Base-by-base conservation (phyloP, 2,888 invertebrate genomes). In the Pyrgus malvae region DNA sequence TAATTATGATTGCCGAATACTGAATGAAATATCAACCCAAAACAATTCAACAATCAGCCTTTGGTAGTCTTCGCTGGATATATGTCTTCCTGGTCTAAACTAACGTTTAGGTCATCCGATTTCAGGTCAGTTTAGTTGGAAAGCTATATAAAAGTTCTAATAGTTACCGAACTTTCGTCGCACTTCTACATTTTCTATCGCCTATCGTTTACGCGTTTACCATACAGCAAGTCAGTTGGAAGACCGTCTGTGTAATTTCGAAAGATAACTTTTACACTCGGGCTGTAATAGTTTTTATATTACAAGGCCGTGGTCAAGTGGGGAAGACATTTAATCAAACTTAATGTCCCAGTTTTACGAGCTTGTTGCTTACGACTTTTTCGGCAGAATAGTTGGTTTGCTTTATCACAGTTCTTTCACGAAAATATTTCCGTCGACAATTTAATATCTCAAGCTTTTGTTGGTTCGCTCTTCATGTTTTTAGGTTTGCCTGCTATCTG, bases 271-370 rank as follows among this genome's bases (percentile, higher is more conserved):
- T 65, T 65, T 56, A 59, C 54, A 40, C 48, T 51, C 25, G 9
- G 14, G 49, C 35, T 44, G 44, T 63, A 61, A 63, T 60, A 62
- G 61, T 63, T 63, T 63, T 64, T 64, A 60, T 64, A 57, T 63
- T 57, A 54, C 29, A 55, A 35, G 33, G 48, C 56, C 45, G 33
- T 27, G 50, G 44, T 50, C 49, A 53, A 54, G 46, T 55, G 31
- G 33, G 50, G 50, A 54, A 57, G 51, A 45, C 45, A 45, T 58
- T 62, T 57, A 62, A 61, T 59, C 59, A 58, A 56, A 58, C 56
- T 55, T 61, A 61, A 61, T 61, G 57, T 57, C 37, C 55, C 37
- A 55, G 25, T 59, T 61, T 58, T 58, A 55, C 50, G 56, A 57
- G 51, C 45, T 50, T 61, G 55, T 56, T 49, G 55, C 56, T 55